phyloP scores from a whole-genome alignment of 2,888 invertebrate species.

The Ophioninae sp. region DNA sequence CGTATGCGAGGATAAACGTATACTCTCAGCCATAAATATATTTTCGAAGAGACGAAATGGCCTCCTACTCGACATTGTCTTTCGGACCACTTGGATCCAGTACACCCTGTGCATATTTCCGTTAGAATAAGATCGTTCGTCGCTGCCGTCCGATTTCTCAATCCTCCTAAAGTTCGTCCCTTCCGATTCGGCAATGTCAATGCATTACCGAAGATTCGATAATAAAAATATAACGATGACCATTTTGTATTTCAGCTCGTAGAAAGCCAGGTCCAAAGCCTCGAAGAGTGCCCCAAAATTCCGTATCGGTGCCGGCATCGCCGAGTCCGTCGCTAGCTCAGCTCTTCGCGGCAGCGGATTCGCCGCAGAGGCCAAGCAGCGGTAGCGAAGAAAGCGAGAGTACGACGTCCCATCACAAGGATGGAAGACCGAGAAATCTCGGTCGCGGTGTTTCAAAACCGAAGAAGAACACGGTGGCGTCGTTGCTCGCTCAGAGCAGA shows the following conservation, averaged over 20 bases:
- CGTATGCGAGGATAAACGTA: no score
- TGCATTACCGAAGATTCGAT: no score
- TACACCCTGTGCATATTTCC: no score
- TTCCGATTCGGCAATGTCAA: no score
- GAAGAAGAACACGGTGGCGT: constrained; percentile 96
- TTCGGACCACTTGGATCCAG: no score
- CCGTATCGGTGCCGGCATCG: constrained; percentile 82
- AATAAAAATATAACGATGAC: no score
- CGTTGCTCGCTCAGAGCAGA: constrained; percentile 92
- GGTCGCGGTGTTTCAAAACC: constrained; percentile 94
- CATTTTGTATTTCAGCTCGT: constrained; percentile 82
- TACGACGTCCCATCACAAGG: constrained; percentile 83
- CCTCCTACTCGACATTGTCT: no score
- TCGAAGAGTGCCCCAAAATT: constrained; percentile 83
- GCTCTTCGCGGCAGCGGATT: constrained; percentile 84
- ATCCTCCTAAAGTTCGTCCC: no score
- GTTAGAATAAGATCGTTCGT: no score
- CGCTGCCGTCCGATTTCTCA: no score
- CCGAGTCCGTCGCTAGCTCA: constrained; percentile 83
- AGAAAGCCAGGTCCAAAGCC: constrained; percentile 90
- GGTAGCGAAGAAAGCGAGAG: constrained; percentile 85
- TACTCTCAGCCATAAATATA: no score
- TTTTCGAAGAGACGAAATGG: no score
- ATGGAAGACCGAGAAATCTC: constrained; percentile 91
- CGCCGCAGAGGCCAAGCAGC: constrained; percentile 84